A percentile compares a stretch with the other conserved stretches of the same genome.
phyloP scores from a whole-genome alignment of 2,888 invertebrate genomes.

The Brenthis hecate region DNA sequence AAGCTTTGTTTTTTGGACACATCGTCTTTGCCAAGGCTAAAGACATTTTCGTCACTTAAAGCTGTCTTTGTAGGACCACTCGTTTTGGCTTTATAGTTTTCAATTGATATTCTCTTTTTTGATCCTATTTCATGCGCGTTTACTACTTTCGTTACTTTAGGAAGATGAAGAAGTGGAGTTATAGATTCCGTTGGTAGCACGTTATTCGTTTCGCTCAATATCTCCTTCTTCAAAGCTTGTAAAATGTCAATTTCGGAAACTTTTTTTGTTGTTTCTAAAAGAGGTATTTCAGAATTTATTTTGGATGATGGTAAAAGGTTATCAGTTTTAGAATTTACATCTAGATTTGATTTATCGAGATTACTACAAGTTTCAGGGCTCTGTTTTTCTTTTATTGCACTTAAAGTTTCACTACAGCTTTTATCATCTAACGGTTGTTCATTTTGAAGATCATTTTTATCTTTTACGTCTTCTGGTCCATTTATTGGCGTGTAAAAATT shows the following conservation, averaged over 20 bases:
- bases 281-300: conserved; percentile 57
- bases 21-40: conserved; percentile 50
- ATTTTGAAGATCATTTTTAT: neutral
- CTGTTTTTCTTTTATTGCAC: neutral
- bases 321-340: conserved; percentile 18
- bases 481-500: conserved; percentile 64
- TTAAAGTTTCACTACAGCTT: neutral
- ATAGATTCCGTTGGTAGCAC: conserved; percentile 52
- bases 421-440: neutral
- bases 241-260: conserved; percentile 75
- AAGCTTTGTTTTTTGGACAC: conserved; percentile 63
- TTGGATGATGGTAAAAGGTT: conserved; percentile 35
- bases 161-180: conserved; percentile 70
- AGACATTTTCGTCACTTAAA: conserved; percentile 44
- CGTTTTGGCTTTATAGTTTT: conserved; percentile 73
- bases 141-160: conserved; percentile 69
- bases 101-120: conserved; percentile 75
- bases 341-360: conserved; percentile 13
- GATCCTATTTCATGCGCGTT: conserved; percentile 58
- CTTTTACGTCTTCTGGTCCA: conserved; percentile 27
- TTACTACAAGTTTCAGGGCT: neutral
- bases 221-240: conserved; percentile 76
- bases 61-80: conserved; percentile 41
- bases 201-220: conserved; percentile 63
- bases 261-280: conserved; percentile 49